phyloP scores from a whole-genome alignment of 2,113 vertebrate species.

The Sciurus niger region DNA sequence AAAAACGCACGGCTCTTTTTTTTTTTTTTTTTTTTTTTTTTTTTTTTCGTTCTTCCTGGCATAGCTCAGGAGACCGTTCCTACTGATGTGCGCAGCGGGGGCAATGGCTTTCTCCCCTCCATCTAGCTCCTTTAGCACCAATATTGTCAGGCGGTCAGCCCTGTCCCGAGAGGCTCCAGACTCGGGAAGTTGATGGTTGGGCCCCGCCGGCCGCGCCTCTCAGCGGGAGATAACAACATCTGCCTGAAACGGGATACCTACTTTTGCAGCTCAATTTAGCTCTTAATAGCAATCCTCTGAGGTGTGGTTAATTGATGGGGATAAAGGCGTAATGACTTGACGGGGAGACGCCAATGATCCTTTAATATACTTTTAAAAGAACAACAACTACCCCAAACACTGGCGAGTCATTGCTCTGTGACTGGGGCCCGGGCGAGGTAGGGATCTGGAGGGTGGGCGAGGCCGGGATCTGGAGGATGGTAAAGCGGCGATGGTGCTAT shows the following conservation, averaged over 20 bases:
- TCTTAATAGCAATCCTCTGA: constrained; percentile 80
- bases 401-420: background rate
- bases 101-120: background rate
- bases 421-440: background rate
- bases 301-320: constrained; percentile 86
- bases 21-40: no score
- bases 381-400: constrained; percentile 56
- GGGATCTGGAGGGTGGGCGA: constrained; percentile 23
- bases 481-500: background rate
- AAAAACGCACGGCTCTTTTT: constrained; percentile 33
- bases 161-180: background rate
- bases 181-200: background rate
- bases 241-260: constrained; percentile 71
- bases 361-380: constrained; percentile 77
- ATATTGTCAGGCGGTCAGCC: background rate
- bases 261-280: constrained; percentile 80
- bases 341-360: constrained; percentile 74
- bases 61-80: constrained; percentile 3
- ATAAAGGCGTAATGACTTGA: constrained; percentile 85
- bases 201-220: background rate
- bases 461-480: background rate
- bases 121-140: background rate
- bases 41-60: background rate
- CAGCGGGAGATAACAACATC: constrained; percentile 51
- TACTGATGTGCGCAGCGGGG: background rate